Evolutionary conservation across 2,797 vertebrate species (phyloP).

Genomic region (Protonibea diacanthus): DNA sequence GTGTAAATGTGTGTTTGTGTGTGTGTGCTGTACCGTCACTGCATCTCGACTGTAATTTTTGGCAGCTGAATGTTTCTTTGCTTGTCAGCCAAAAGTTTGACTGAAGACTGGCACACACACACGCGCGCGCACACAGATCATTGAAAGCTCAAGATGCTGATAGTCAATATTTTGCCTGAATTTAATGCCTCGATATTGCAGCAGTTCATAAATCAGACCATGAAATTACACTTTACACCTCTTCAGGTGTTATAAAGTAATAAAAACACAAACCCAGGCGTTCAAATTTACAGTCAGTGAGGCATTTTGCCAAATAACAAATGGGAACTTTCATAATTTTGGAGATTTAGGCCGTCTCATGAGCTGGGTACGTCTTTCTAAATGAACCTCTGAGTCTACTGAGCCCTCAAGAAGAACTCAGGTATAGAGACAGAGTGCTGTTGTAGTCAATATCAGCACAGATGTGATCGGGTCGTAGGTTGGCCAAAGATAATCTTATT

Average conservation of each 20-base stretch:
- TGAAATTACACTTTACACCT: background rate
- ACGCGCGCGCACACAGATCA: too few species aligned
- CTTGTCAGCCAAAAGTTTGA: background rate
- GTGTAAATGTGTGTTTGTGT: background rate
- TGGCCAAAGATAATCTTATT: too few species aligned
- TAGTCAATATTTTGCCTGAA: background rate
- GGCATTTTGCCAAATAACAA: too few species aligned
- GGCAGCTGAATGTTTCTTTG: conserved; percentile 4
- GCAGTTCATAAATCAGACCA: background rate
- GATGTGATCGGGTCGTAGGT: too few species aligned
- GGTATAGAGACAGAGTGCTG: too few species aligned
- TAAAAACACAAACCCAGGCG: background rate
- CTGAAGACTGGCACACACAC: background rate
- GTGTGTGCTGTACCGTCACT: background rate
- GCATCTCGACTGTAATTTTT: background rate
- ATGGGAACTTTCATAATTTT: too few species aligned
- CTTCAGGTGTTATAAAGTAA: too few species aligned
- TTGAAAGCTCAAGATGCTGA: background rate
- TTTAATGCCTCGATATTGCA: background rate
- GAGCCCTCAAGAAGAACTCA: too few species aligned
- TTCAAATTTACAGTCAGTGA: background rate
- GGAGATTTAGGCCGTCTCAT: too few species aligned
- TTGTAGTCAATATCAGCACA: too few species aligned
- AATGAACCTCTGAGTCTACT: too few species aligned
- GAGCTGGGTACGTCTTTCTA: too few species aligned